A percentile compares a stretch with the other conserved stretches of the same genome.
These are phyloP conservation scores for Chiroxiphia lanceolata DNA, from an alignment of 2,797 vertebrate genomes.

Conservation along the genomic window DNA sequence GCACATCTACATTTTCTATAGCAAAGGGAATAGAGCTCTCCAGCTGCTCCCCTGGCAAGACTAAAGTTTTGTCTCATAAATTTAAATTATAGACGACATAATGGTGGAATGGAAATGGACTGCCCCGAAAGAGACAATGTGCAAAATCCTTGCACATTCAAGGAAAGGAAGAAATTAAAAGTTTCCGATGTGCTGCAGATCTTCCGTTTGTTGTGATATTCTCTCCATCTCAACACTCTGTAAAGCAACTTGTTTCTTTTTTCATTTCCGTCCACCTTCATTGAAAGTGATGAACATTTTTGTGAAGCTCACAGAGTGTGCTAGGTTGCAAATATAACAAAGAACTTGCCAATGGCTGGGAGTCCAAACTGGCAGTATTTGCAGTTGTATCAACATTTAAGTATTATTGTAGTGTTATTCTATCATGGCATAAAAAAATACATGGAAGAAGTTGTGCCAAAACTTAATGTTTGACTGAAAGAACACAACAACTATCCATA, in stretches of 20 bases:
- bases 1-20: constrained; percentile 69
- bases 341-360: constrained; percentile 67
- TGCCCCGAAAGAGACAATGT: constrained; percentile 72
- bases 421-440: constrained; percentile 38
- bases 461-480: constrained; percentile 44
- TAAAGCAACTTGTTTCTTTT: constrained; percentile 43
- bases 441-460: constrained; percentile 22
- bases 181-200: constrained; percentile 55
- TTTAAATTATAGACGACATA: constrained; percentile 80
- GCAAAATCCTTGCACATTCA: constrained; percentile 62
- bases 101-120: constrained; percentile 74
- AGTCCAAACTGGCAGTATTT: constrained; percentile 72
- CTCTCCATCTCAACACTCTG: constrained; percentile 65
- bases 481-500: neutral
- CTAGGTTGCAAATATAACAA: constrained; percentile 68
- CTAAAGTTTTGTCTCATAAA: constrained; percentile 74
- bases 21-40: constrained; percentile 69
- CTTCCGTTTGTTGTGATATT: constrained; percentile 68
- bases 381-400: constrained; percentile 72
- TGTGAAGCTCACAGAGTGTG: constrained; percentile 62
- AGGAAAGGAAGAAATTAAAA: constrained; percentile 40
- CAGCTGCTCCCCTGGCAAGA: constrained; percentile 76
- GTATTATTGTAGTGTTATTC: constrained; percentile 67
- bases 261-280: constrained; percentile 24
- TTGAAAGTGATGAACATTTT: constrained; percentile 54